A percentile compares a stretch with the other conserved stretches of the same genome.
phyloP scores from a whole-genome alignment of 1,140 invertebrate genomes.

The Tribolium castaneum region DNA sequence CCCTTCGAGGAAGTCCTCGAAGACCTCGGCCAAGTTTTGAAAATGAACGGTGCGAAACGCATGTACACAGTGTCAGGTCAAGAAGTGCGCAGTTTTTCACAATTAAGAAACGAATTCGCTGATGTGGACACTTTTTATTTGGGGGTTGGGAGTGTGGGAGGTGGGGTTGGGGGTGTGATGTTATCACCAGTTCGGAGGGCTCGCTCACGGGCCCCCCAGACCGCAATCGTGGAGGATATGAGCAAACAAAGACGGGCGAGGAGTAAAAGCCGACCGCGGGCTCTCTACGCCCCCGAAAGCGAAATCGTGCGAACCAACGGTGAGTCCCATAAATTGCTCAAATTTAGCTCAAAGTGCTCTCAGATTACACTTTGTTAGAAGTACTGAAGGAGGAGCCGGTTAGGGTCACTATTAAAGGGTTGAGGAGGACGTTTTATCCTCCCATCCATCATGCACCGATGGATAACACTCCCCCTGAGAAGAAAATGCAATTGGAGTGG shows the following conservation, averaged over 20 bases:
- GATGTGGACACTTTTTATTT: slow-evolving; percentile 92
- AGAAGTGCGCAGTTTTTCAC: slow-evolving; percentile 93
- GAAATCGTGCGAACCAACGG: slow-evolving; percentile 81
- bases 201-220: slow-evolving; percentile 71
- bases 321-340: slow-evolving; percentile 59
- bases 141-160: slow-evolving; percentile 69
- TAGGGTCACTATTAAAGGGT: slow-evolving; percentile 84
- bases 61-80: slow-evolving; percentile 92
- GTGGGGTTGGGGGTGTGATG: slow-evolving; percentile 64
- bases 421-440: slow-evolving; percentile 87
- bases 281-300: slow-evolving; percentile 81
- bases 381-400: slow-evolving; percentile 86
- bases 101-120: slow-evolving; percentile 89
- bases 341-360: background rate
- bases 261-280: slow-evolving; percentile 83
- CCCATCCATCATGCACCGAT: slow-evolving; percentile 84
- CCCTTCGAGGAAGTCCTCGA: slow-evolving; percentile 95
- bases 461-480: slow-evolving; percentile 86
- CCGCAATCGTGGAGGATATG: slow-evolving; percentile 69
- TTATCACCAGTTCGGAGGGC: slow-evolving; percentile 76
- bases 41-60: slow-evolving; percentile 88
- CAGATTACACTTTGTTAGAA: slow-evolving; percentile 85
- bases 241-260: slow-evolving; percentile 72
- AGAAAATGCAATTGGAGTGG: slow-evolving; percentile 90
- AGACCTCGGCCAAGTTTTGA: slow-evolving; percentile 91